Base-by-base conservation (phyloP, 2,113 vertebrate genomes). In the Myxocyprinus asiaticus region DNA sequence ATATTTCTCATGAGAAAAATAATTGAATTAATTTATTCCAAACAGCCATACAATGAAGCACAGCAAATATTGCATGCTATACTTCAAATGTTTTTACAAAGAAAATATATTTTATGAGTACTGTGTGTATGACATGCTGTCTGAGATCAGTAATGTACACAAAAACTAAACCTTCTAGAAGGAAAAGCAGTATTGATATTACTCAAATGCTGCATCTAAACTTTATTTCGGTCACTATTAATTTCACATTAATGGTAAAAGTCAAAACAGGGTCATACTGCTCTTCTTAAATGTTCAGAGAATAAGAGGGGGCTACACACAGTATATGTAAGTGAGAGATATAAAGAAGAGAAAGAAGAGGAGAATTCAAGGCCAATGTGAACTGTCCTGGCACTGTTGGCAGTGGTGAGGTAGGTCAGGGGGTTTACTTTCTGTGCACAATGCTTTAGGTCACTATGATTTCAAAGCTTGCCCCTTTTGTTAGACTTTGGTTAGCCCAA, bases 311-410 rank as follows among this genome's bases (percentile, higher is more conserved):
- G 22, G 22, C 22, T 33, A 33, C 22, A 33, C 22, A 33, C 22
- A 33, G 22, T 33, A 33, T 33, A 33, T 33, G 22, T 33, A 33
- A 33, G 22, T 3, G 3, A 33, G 22, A 33, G 7, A 58, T n/a
- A 67, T 67, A 17, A 67, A 44, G 50, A 17, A 33, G 6, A 55
- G 6, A 43, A 55, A 70, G 3, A 68, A 50, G 9, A 68, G 15
- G 66, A n/a, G n/a, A 72, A 17, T 47, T 72, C 12, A 72, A 59
- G 42, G 55, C 43, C 42, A 17, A 45, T 72, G 70, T 72, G 55
- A 72, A 59, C 14, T 11, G 59, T 72, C n/a, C 11, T 17, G 55
- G 55, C 55, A 72, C 70, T 45, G n/a, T 44, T 15, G 51, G 51
- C 51, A 68, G 9, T 50, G 66, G 45, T 9, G 44, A 33, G 22